Conservation (phyloP, 2,113 vertebrate genomes). For the Macrotis lagotis region DNA sequence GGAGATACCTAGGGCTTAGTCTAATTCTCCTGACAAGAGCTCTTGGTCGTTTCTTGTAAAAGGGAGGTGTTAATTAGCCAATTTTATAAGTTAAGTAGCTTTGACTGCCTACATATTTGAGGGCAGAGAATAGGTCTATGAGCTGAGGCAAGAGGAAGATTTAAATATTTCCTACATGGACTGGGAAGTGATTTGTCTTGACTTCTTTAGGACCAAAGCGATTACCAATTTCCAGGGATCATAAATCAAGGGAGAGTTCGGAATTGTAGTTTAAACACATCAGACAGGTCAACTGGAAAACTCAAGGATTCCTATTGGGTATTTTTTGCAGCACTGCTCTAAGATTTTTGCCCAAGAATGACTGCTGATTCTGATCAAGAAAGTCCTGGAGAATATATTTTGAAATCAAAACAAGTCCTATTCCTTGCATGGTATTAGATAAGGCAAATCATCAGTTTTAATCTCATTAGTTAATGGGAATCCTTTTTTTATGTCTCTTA, state of each 20-base stretch:
- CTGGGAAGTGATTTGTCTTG: background rate
- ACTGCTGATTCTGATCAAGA: slow-evolving; percentile 51
- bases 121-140: background rate
- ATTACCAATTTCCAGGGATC: slow-evolving; percentile 43
- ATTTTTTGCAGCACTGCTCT: slow-evolving; percentile 1
- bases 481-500: background rate
- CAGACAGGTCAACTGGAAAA: slow-evolving; percentile 10
- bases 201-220: slow-evolving; percentile 41
- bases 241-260: slow-evolving; percentile 45
- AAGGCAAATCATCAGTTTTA: slow-evolving; percentile 26
- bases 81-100: slow-evolving; percentile 3
- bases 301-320: background rate
- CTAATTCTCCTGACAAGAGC: slow-evolving; percentile 44
- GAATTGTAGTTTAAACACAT: slow-evolving; percentile 47
- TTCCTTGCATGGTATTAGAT: slow-evolving; percentile 16
- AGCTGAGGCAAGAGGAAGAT: background rate
- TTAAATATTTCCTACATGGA: slow-evolving; percentile 3
- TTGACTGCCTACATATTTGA: slow-evolving; percentile 32
- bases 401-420: slow-evolving; percentile 22
- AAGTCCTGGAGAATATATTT: slow-evolving; percentile 29
- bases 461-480: slow-evolving; percentile 48
- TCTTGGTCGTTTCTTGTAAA: slow-evolving; percentile 48
- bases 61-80: slow-evolving; percentile 35
- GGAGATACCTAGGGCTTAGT: slow-evolving; percentile 44
- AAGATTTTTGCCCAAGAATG: slow-evolving; percentile 34